A percentile compares a stretch with the other conserved stretches of the same genome.
Evolutionary conservation across 1,140 invertebrate species (phyloP).

Genomic region (Drosophila rhopaloa): DNA sequence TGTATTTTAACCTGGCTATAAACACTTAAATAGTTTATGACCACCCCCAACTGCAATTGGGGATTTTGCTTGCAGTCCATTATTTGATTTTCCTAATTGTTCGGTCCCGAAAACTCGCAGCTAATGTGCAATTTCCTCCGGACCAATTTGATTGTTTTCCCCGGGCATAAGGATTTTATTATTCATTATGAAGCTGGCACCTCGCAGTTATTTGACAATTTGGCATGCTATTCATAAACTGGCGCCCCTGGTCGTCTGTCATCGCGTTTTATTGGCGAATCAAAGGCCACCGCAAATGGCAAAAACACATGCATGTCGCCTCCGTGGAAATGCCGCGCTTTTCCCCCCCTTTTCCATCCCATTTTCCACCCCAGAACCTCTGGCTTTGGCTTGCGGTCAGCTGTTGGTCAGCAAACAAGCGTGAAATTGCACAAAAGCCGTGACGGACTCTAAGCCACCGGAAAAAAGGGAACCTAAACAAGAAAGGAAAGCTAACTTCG

Average conservation of each 20-base stretch:
- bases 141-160: constrained; percentile 38
- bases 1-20: constrained; percentile 16
- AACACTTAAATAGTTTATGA: constrained; percentile 28
- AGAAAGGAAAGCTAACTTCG: too few relatives aligned
- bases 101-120: constrained; percentile 11
- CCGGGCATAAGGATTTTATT: constrained; percentile 31
- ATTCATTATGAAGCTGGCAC: constrained; percentile 31
- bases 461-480: constrained; percentile 8
- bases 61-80: constrained; percentile 2
- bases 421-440: constrained; percentile 79
- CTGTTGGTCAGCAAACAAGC: constrained; percentile 77
- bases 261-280: constrained; percentile 58
- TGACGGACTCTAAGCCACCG: constrained; percentile 48
- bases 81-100: constrained; percentile 35
- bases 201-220: constrained; percentile 26
- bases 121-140: constrained; percentile 15
- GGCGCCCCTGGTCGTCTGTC: constrained; percentile 22
- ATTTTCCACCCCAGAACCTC: constrained; percentile 1
- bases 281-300: constrained; percentile 56
- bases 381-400: constrained; percentile 74
- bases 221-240: constrained; percentile 49
- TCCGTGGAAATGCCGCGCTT: neutral
- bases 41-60: neutral
- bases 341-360: neutral
- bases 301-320: constrained; percentile 1